phyloP scores from a whole-genome alignment of 2,797 vertebrate genomes.

The Galaxias olidus region DNA sequence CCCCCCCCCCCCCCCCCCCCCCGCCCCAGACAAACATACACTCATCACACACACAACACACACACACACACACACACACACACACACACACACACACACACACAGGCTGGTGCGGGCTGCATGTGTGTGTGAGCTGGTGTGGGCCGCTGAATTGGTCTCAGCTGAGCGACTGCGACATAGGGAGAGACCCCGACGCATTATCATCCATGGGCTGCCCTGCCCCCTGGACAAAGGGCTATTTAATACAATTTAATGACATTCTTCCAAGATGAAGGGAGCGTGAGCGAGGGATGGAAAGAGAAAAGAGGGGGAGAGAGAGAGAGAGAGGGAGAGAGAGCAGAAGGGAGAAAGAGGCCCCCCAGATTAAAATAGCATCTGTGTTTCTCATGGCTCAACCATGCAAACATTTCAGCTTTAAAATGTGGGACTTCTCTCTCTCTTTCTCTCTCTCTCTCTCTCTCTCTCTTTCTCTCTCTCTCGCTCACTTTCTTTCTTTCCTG shows the following conservation, averaged over 20 bases:
- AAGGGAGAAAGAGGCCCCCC: slow-evolving; percentile 58
- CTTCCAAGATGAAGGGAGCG: slow-evolving; percentile 80
- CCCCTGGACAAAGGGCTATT: slow-evolving; percentile 99
- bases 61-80: slow-evolving; percentile 26
- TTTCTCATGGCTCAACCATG: slow-evolving; percentile 91
- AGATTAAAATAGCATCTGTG: slow-evolving; percentile 97
- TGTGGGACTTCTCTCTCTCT: slow-evolving; percentile 76
- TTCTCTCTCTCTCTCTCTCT: neutral
- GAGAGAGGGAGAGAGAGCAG: slow-evolving; percentile 81
- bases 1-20: slow-evolving; percentile 4
- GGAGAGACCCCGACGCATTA: slow-evolving; percentile 94
- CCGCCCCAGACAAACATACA: slow-evolving; percentile 2
- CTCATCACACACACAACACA: slow-evolving; percentile 21
- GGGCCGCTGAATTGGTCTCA: slow-evolving; percentile 87
- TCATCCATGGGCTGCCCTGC: slow-evolving; percentile 99
- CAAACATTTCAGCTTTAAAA: slow-evolving; percentile 84
- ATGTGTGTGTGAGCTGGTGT: slow-evolving; percentile 76
- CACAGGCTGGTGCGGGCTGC: slow-evolving; percentile 80
- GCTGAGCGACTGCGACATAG: slow-evolving; percentile 93
- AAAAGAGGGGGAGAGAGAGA: slow-evolving; percentile 14
- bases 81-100: slow-evolving; percentile 36
- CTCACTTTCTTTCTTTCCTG: slow-evolving; percentile 48
- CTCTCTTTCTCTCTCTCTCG: slow-evolving; percentile 10
- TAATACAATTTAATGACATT: slow-evolving; percentile 99
- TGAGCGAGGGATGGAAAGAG: slow-evolving; percentile 76